phyloP scores from a whole-genome alignment of 1,140 invertebrate genomes.

The Kradibia gibbosae region DNA sequence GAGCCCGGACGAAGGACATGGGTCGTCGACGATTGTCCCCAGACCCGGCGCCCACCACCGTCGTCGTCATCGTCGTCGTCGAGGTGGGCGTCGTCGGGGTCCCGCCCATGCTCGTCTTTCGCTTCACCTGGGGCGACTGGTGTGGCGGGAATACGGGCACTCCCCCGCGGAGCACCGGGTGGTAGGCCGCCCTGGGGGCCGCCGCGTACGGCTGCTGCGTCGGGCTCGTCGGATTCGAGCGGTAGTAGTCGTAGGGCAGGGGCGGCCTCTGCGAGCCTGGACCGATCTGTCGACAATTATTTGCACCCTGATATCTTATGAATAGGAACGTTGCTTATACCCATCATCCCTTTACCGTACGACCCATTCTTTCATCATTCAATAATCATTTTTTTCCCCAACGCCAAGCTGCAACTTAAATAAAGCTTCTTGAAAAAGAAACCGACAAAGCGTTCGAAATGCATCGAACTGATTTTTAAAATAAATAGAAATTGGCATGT shows the following conservation, averaged over 20 bases:
- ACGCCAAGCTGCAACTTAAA: no score
- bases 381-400: no score
- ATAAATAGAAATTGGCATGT: neutral
- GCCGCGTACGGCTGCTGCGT: conserved; percentile 76
- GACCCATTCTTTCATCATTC: no score
- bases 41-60: conserved; percentile 28
- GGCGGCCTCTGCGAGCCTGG: conserved; percentile 62
- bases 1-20: conserved; percentile 92
- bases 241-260: conserved; percentile 73
- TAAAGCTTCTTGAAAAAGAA: no score
- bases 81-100: conserved; percentile 65
- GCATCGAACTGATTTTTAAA: neutral
- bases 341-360: no score
- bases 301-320: no score
- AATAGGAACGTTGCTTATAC: no score
- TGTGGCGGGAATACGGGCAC: conserved; percentile 80
- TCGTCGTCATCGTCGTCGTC: neutral
- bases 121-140: conserved; percentile 79
- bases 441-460: neutral
- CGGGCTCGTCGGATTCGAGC: conserved; percentile 85
- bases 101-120: conserved; percentile 72
- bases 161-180: conserved; percentile 77
- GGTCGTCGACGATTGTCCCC: conserved; percentile 78
- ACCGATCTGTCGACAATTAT: neutral
- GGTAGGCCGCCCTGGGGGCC: conserved; percentile 70